Percentiles rank a stretch among this genome's conserved stretches.
Conservation (phyloP, 2,888 invertebrate genomes). For the Monoplex corrugatus region DNA sequence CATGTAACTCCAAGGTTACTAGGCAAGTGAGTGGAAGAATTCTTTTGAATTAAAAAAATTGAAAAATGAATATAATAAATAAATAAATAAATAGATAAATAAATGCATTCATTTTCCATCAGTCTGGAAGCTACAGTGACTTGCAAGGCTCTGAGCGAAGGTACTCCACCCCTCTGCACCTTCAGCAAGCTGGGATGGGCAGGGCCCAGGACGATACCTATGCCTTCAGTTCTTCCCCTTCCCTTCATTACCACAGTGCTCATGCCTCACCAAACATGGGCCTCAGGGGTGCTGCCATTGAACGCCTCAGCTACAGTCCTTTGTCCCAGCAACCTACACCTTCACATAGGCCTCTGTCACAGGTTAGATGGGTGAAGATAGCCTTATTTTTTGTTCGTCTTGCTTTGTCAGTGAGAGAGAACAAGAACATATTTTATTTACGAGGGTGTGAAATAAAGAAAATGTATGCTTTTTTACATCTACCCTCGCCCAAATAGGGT, state of each 20-base stretch:
- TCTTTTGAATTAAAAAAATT: background rate
- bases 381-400: too few species aligned
- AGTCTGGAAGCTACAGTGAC: constrained; percentile 67
- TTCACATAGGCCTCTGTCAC: constrained; percentile 34
- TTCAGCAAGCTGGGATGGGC: constrained; percentile 59
- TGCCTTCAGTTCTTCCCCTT: constrained; percentile 67
- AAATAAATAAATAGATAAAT: too few species aligned
- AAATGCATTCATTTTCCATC: too few species aligned
- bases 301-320: constrained; percentile 42
- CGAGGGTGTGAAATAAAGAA: too few species aligned
- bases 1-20: constrained; percentile 74
- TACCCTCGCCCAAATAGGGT: too few species aligned
- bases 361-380: constrained; percentile 30
- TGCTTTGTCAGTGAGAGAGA: too few species aligned
- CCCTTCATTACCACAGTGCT: constrained; percentile 55
- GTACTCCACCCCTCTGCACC: constrained; percentile 63
- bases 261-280: constrained; percentile 50
- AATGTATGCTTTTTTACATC: too few species aligned
- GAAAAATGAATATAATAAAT: background rate
- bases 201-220: constrained; percentile 70
- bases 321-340: background rate
- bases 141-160: constrained; percentile 65
- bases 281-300: constrained; percentile 50
- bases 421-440: too few species aligned
- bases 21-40: constrained; percentile 62